phyloP scores from a whole-genome alignment of 2,113 vertebrate genomes.

The Chaetodon auriga region DNA sequence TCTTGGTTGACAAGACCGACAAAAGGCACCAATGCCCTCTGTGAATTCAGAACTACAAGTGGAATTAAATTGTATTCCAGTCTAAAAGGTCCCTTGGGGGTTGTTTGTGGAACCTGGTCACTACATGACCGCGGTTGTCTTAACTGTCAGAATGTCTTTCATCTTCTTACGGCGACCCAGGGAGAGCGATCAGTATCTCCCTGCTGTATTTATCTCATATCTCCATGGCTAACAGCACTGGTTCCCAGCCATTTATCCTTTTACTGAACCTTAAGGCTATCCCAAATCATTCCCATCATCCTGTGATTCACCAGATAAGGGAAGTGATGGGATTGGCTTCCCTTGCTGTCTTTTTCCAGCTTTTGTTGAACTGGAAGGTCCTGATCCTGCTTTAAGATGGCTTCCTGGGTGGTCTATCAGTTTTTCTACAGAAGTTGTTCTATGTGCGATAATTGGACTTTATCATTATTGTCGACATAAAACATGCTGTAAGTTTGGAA shows the following conservation, averaged over 20 bases:
- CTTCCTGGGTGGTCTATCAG: constrained; percentile 64
- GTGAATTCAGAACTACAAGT: constrained; percentile 5
- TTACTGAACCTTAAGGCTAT: constrained; percentile 57
- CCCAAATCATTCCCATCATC: constrained; percentile 57
- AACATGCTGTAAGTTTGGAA: neutral
- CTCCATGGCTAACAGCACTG: constrained; percentile 57
- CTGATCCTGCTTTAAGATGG: constrained; percentile 45
- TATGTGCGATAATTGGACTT: neutral
- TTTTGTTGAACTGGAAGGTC: constrained; percentile 32
- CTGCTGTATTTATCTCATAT: constrained; percentile 50
- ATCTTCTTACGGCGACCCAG: constrained; percentile 52
- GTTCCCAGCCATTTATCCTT: constrained; percentile 60
- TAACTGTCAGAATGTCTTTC: constrained; percentile 69
- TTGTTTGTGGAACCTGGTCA: constrained; percentile 41
- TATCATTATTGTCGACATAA: neutral
- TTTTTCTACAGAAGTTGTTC: constrained; percentile 21
- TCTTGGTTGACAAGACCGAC: neutral
- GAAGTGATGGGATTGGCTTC: constrained; percentile 59
- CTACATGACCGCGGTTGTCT: constrained; percentile 53
- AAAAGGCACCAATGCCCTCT: constrained; percentile 2
- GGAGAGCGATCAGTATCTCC: constrained; percentile 65
- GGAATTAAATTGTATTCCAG: constrained; percentile 19
- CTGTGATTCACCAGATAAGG: constrained; percentile 57
- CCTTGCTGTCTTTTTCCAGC: constrained; percentile 51
- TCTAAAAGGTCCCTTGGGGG: constrained; percentile 47